These are phyloP conservation scores for Chamaetylas fuelleborni DNA, from an alignment of 2,113 vertebrate species.

Conservation along the genomic window DNA sequence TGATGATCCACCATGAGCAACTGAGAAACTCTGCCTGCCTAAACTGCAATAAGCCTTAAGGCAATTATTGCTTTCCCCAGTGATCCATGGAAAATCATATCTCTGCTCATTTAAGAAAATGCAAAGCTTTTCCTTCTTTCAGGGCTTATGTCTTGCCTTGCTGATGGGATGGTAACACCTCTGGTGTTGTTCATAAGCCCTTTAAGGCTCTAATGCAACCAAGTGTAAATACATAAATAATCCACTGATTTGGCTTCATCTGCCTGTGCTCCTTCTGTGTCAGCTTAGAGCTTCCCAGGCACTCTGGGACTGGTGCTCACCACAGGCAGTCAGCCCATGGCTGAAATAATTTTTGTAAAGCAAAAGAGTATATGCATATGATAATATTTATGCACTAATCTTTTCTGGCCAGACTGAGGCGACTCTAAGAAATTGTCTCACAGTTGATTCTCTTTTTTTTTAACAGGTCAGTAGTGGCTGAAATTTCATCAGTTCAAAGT, in stretches of 20 bases:
- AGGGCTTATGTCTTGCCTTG: background rate
- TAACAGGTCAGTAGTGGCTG: background rate
- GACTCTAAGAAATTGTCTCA: background rate
- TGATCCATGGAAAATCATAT: background rate
- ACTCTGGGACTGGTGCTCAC: background rate
- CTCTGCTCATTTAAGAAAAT: background rate
- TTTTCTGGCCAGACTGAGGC: background rate
- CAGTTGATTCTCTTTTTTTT: background rate
- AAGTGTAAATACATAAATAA: background rate
- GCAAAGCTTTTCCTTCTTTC: background rate
- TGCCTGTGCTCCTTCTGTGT: background rate
- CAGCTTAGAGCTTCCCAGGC: background rate
- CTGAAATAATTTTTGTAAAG: background rate
- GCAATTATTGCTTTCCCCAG: background rate
- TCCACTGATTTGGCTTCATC: background rate
- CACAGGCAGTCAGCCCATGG: fast-evolving
- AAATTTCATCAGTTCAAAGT: background rate
- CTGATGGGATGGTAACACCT: background rate
- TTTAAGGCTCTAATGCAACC: background rate
- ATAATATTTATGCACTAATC: background rate
- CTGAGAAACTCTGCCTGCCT: background rate
- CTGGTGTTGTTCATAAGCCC: background rate
- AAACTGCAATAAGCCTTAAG: background rate
- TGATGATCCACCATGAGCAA: background rate
- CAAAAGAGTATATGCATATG: fast-evolving